Percentiles rank a stretch among this genome's conserved stretches.
These are phyloP conservation scores for Lithodes maja DNA, from an alignment of 2,888 invertebrate genomes.

Conservation along the genomic window DNA sequence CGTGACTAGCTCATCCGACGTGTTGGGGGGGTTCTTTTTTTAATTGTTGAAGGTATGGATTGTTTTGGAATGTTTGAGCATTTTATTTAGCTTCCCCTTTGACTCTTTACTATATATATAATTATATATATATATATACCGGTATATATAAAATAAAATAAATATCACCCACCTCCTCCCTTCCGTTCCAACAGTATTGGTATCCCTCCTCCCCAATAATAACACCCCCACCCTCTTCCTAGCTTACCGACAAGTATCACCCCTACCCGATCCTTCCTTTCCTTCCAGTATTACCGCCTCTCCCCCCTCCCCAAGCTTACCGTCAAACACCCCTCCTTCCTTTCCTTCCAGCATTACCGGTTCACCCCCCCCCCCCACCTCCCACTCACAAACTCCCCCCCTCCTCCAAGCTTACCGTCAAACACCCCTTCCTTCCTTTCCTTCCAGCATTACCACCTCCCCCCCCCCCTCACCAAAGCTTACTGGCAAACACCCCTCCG, in stretches of 20 bases:
- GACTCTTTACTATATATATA: no score
- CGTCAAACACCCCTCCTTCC: not conserved
- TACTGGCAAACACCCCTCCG: not conserved
- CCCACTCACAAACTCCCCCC: not conserved
- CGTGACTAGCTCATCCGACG: no score
- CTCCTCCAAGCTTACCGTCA: not conserved
- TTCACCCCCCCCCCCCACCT: not conserved
- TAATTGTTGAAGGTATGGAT: no score
- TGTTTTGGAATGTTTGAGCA: no score
- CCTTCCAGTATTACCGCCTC: not conserved
- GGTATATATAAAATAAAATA: no score
- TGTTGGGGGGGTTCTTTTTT: no score
- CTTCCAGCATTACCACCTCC: not conserved
- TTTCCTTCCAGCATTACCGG: not conserved
- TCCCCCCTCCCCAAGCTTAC: not conserved
- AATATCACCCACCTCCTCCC: no score
- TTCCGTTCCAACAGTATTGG: no score
- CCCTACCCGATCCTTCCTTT: not conserved
- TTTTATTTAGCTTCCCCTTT: no score
- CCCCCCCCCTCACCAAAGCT: not conserved
- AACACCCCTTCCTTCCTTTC: not conserved
- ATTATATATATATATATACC: no score
- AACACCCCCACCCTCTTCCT: no score
- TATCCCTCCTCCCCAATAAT: no score
- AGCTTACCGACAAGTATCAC: not conserved